A percentile compares a stretch with the other conserved stretches of the same genome.
phyloP scores from a whole-genome alignment of 2,888 invertebrate species.

The Sarcophaga caerulescens region DNA sequence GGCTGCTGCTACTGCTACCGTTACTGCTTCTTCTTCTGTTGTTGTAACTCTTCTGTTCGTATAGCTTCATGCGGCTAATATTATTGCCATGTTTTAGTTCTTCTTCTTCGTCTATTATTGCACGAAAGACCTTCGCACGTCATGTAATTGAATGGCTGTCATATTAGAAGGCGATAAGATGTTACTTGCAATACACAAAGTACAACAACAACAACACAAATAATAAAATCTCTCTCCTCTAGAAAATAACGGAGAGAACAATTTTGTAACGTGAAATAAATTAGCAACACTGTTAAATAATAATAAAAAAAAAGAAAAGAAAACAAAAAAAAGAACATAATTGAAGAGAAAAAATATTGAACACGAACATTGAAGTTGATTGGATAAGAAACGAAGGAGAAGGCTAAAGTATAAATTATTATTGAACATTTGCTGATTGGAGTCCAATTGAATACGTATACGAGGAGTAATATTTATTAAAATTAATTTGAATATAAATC shows the following conservation, averaged over 20 bases:
- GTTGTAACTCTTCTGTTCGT: slow-evolving; percentile 17
- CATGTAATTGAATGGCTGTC: slow-evolving; percentile 68
- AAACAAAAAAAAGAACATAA: slow-evolving; percentile 2
- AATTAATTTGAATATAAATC: slow-evolving; percentile 25
- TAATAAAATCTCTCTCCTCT: slow-evolving; percentile 2
- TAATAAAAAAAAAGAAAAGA: slow-evolving; percentile 21
- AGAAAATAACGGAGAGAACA: neutral
- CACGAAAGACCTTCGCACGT: slow-evolving; percentile 57
- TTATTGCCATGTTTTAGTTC: slow-evolving; percentile 4
- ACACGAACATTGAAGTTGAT: neutral
- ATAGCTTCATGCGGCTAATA: slow-evolving; percentile 12
- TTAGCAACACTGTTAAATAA: slow-evolving; percentile 47
- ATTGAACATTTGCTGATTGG: neutral
- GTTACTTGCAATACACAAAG: slow-evolving; percentile 8
- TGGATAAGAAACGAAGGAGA: neutral
- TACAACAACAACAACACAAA: neutral
- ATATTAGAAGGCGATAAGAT: slow-evolving; percentile 63
- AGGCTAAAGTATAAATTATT: neutral
- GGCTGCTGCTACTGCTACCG: slow-evolving; percentile 32
- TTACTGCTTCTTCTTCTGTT: slow-evolving; percentile 24
- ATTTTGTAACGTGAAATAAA: slow-evolving; percentile 37
- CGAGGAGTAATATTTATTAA: slow-evolving; percentile 4
- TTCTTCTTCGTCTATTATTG: slow-evolving; percentile 1
- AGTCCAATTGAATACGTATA: neutral
- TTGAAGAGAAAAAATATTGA: slow-evolving; percentile 21